Evolutionary conservation across 2,797 vertebrate species (phyloP).

Genomic region (Phoebastria nigripes): DNA sequence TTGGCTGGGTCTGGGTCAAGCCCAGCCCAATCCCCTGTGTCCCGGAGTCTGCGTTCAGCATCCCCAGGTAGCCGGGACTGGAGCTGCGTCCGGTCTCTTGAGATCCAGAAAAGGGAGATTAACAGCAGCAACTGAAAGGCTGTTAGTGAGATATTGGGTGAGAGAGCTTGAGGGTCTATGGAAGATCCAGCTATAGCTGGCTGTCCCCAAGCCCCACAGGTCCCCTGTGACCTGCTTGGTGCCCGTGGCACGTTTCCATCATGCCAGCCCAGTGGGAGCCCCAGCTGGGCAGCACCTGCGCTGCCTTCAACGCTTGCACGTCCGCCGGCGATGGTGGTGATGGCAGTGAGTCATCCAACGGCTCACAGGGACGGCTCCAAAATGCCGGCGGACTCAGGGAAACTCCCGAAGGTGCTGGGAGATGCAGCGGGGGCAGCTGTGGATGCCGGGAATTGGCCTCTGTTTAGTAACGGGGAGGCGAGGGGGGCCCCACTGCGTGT

Average conservation of each 20-base stretch:
- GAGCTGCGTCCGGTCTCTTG: not conserved
- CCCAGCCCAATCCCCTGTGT: not conserved
- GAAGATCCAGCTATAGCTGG: not conserved
- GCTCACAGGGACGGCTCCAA: not conserved
- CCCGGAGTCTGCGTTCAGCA: not conserved
- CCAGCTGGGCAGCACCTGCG: not conserved
- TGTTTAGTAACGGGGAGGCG: not conserved
- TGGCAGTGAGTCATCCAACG: not conserved
- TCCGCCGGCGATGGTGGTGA: accelerated
- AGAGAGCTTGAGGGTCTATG: not conserved
- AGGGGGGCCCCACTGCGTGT: accelerated
- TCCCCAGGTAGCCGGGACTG: not conserved
- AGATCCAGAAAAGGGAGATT: not conserved
- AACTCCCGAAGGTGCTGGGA: not conserved
- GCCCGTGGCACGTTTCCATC: not conserved
- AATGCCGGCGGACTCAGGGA: not conserved
- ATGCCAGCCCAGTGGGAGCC: not conserved
- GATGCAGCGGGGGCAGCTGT: not conserved
- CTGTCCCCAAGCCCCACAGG: not conserved
- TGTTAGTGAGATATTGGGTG: not conserved
- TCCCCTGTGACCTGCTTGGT: not conserved
- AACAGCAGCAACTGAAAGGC: not conserved
- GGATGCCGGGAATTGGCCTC: not conserved
- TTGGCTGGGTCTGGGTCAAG: not conserved
- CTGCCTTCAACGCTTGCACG: not conserved